Conservation (phyloP, 2,113 vertebrate genomes). For the Caloenas nicobarica region DNA sequence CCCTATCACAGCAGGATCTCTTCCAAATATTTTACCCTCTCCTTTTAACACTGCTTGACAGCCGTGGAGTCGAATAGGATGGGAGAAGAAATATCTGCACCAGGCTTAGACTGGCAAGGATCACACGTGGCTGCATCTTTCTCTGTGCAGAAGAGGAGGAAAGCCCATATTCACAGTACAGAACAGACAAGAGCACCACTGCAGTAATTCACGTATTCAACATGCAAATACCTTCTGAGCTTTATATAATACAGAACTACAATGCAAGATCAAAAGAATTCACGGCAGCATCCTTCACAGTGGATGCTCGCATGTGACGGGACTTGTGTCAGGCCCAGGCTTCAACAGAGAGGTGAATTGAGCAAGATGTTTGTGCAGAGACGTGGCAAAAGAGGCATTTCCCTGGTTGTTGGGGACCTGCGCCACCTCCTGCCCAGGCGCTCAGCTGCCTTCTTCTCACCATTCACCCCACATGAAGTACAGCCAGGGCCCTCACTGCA, state of each 20-base stretch:
- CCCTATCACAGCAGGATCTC: neutral
- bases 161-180: neutral
- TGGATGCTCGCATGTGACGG: neutral
- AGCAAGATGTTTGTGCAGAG: neutral
- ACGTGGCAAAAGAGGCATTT: neutral
- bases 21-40: neutral
- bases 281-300: neutral
- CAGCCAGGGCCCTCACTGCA: neutral
- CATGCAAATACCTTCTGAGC: neutral
- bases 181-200: neutral
- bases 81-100: neutral
- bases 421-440: neutral
- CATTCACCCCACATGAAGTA: neutral
- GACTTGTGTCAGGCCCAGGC: neutral
- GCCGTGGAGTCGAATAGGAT: neutral
- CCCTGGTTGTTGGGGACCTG: neutral
- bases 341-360: neutral
- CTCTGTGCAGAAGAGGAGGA: neutral
- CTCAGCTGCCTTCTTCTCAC: neutral
- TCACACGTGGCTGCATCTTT: neutral
- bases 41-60: neutral
- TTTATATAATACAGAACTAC: neutral
- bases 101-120: neutral
- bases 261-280: neutral
- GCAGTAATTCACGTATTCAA: fast-evolving